A percentile compares a stretch with the other conserved stretches of the same genome.
These are phyloP conservation scores for Pseudoatta argentina DNA, from an alignment of 1,140 invertebrate genomes.

Conservation along the genomic window DNA sequence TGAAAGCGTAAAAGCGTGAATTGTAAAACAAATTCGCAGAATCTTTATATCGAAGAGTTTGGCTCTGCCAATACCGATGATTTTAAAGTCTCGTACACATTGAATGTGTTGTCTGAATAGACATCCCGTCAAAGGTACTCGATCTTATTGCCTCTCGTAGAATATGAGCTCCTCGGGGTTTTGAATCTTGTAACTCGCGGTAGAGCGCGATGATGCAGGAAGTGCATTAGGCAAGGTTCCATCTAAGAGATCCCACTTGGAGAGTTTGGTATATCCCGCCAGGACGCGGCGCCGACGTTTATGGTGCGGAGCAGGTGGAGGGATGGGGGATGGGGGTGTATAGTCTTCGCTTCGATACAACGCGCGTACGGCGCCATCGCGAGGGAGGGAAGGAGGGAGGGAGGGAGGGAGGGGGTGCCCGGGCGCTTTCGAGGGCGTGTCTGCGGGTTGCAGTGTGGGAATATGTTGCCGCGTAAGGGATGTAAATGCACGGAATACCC, in stretches of 20 bases:
- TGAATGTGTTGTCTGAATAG: constrained; percentile 52
- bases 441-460: constrained; percentile 57
- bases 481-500: constrained; percentile 70
- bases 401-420: neutral
- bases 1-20: neutral
- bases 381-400: neutral
- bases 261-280: constrained; percentile 72
- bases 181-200: constrained; percentile 65
- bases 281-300: constrained; percentile 60
- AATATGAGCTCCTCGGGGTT: constrained; percentile 62
- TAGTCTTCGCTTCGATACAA: constrained; percentile 61
- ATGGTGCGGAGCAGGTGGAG: constrained; percentile 46
- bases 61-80: constrained; percentile 1
- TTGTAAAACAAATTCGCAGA: neutral
- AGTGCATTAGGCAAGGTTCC: constrained; percentile 73
- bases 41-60: neutral
- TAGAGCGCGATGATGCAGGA: constrained; percentile 67
- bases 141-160: constrained; percentile 38
- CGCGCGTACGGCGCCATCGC: constrained; percentile 41
- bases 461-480: constrained; percentile 62
- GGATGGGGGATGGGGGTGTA: neutral
- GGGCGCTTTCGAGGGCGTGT: constrained; percentile 54
- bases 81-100: constrained; percentile 32
- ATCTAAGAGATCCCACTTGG: constrained; percentile 62
- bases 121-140: constrained; percentile 46